Conservation (phyloP, 1,140 invertebrate genomes). For the Leptinotarsa texana region DNA sequence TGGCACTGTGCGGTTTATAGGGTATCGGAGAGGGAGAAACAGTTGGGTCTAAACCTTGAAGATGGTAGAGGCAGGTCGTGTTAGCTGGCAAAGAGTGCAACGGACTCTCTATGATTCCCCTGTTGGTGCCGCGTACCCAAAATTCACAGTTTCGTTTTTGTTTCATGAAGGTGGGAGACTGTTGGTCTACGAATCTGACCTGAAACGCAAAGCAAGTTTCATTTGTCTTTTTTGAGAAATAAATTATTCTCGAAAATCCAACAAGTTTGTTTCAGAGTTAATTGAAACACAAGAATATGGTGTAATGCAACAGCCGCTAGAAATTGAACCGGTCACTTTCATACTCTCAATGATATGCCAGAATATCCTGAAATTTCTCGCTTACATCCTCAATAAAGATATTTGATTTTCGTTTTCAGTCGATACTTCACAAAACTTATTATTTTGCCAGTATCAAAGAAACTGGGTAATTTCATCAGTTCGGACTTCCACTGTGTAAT, state of each 20-base stretch:
- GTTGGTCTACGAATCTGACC: slow-evolving; percentile 80
- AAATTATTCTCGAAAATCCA: background rate
- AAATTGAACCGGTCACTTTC: no score
- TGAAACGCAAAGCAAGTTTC: slow-evolving; percentile 48
- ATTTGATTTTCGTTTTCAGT: no score
- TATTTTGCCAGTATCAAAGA: no score
- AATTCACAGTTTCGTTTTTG: slow-evolving; percentile 85
- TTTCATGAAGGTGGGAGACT: slow-evolving; percentile 76
- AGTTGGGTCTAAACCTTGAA: slow-evolving; percentile 68
- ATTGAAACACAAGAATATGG: no score
- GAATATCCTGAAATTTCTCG: no score
- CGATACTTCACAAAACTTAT: no score
- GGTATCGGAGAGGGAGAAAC: slow-evolving; percentile 62
- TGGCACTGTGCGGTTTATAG: slow-evolving; percentile 62
- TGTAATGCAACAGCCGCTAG: no score
- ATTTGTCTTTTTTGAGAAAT: no score
- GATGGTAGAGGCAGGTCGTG: slow-evolving; percentile 84
- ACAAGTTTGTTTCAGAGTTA: background rate
- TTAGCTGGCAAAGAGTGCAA: slow-evolving; percentile 81
- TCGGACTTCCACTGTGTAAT: no score
- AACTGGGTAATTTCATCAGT: no score
- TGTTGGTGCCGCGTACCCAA: slow-evolving; percentile 77
- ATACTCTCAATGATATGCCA: no score
- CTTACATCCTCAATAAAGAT: no score
- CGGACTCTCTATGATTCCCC: slow-evolving; percentile 78